Evolutionary conservation across 2,888 invertebrate genomes (phyloP).

Genomic region (Cybosia mesomella): DNA sequence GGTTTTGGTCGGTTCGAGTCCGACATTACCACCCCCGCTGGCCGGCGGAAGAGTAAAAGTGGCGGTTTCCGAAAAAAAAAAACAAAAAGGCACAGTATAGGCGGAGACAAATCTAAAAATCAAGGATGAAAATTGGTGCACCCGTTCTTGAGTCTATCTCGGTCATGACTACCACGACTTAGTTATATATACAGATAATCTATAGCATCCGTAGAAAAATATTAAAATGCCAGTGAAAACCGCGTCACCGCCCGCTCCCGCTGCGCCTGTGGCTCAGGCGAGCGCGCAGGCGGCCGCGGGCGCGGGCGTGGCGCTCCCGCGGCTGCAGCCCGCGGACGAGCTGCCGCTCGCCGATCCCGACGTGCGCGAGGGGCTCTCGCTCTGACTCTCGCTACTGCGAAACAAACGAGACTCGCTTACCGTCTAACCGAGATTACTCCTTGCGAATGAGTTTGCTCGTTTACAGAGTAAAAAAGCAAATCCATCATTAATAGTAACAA

Average conservation of each 20-base stretch:
- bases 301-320: too few relatives aligned
- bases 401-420: not conserved
- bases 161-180: too few relatives aligned
- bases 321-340: not conserved
- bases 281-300: not conserved
- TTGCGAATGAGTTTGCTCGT: not conserved
- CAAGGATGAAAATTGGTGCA: too few relatives aligned
- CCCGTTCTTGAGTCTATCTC: too few relatives aligned
- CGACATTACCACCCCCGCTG: too few relatives aligned
- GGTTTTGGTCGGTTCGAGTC: too few relatives aligned
- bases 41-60: too few relatives aligned
- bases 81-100: too few relatives aligned
- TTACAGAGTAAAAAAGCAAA: not conserved
- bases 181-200: too few relatives aligned
- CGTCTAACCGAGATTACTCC: not conserved
- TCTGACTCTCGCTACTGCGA: conserved; percentile 7
- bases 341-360: not conserved
- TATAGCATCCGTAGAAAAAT: not conserved
- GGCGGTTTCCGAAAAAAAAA: too few relatives aligned
- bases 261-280: not conserved
- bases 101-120: too few relatives aligned
- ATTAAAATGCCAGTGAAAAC: not conserved
- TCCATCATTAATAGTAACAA: too few relatives aligned
- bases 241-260: not conserved
- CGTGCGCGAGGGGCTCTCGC: not conserved